Conservation (phyloP, 2,113 vertebrate genomes). For the Oryzias javanicus region DNA sequence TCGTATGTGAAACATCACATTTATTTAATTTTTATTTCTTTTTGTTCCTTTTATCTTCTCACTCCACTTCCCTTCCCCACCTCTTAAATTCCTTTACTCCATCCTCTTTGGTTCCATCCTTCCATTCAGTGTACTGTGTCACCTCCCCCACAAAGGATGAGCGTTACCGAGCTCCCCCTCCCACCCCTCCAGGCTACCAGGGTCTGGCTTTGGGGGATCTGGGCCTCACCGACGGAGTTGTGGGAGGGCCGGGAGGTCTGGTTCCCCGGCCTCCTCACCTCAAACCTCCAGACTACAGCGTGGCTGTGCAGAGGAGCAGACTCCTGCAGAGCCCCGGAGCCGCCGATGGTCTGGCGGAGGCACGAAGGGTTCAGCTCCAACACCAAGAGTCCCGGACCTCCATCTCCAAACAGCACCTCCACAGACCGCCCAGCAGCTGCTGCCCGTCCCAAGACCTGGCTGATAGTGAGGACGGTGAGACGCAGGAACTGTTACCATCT, state of each 20-base stretch:
- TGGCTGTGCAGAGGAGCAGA: slow-evolving; percentile 96
- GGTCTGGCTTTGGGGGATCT: slow-evolving; percentile 93
- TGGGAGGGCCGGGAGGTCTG: slow-evolving; percentile 73
- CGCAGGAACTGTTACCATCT: neutral
- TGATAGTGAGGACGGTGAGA: slow-evolving; percentile 90
- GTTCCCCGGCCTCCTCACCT: slow-evolving; percentile 81
- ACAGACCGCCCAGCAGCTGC: slow-evolving; percentile 63
- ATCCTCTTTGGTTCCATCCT: slow-evolving; percentile 67
- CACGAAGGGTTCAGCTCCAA: slow-evolving; percentile 69
- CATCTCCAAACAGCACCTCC: slow-evolving; percentile 66
- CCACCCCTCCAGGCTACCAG: slow-evolving; percentile 96
- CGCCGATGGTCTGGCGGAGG: slow-evolving; percentile 75
- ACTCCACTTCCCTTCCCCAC: neutral
- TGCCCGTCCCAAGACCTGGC: slow-evolving; percentile 65
- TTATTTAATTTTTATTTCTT: slow-evolving; percentile 72
- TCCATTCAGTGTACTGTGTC: slow-evolving; percentile 94
- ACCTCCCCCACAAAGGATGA: slow-evolving; percentile 94
- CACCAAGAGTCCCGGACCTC: slow-evolving; percentile 43
- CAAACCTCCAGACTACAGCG: slow-evolving; percentile 94
- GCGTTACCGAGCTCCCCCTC: slow-evolving; percentile 94
- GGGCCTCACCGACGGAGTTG: slow-evolving; percentile 57
- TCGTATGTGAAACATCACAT: slow-evolving; percentile 71
- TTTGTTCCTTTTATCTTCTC: slow-evolving; percentile 56
- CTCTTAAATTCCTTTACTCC: slow-evolving; percentile 37
- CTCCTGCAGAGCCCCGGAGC: slow-evolving; percentile 82